phyloP scores from a whole-genome alignment of 2,888 invertebrate species.

The Microctonus hyperodae region DNA sequence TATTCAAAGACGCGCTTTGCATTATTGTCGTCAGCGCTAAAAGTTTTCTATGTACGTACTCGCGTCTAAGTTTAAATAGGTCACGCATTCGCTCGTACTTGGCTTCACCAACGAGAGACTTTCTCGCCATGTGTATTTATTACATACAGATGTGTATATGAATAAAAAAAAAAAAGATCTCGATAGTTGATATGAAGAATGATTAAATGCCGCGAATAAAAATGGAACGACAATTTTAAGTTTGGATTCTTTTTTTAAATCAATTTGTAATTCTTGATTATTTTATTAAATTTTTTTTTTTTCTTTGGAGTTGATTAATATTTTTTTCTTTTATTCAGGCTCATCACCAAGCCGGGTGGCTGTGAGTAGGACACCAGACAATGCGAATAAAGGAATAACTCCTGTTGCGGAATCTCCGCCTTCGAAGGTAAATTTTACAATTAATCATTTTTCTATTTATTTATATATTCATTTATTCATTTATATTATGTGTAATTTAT shows the following conservation, averaged over 20 bases:
- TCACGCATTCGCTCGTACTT: conserved; percentile 20
- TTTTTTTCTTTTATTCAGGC: conserved; percentile 64
- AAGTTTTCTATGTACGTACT: not conserved
- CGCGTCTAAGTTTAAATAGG: conserved; percentile 18
- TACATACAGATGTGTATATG: not conserved
- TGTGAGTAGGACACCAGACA: conserved; percentile 63
- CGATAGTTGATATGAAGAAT: not conserved
- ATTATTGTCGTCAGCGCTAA: conserved; percentile 3
- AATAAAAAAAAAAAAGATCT: too few relatives aligned
- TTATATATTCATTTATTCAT: not conserved
- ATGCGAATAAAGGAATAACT: conserved; percentile 56
- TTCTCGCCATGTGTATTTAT: conserved; percentile 10
- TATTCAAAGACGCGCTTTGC: conserved; percentile 15
- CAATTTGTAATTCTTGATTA: conserved; percentile 10
- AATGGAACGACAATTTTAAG: too few relatives aligned
- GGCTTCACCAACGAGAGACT: conserved; percentile 8
- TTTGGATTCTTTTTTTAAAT: not conserved
- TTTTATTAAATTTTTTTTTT: not conserved
- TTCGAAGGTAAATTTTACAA: conserved; percentile 63
- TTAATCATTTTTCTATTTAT: not conserved
- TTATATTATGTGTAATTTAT: not conserved
- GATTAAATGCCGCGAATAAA: too few relatives aligned
- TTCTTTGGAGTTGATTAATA: too few relatives aligned
- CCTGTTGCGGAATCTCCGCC: conserved; percentile 63
- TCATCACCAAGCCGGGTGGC: conserved; percentile 64